Evolutionary conservation across 2,797 vertebrate genomes (phyloP).

Genomic region (Pogoniulus pusillus): DNA sequence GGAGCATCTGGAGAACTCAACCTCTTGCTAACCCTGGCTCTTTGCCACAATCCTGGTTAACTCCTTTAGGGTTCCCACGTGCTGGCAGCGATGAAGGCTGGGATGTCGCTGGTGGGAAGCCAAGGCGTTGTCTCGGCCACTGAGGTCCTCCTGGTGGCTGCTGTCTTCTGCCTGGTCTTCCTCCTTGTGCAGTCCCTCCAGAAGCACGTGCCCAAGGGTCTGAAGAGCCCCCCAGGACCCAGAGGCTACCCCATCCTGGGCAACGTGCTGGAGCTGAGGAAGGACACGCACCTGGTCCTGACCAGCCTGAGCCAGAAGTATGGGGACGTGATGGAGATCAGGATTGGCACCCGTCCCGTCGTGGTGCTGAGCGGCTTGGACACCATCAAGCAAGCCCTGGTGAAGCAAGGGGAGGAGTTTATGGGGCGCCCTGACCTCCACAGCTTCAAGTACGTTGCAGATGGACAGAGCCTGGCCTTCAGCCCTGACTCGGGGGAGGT

Average conservation of each 20-base stretch:
- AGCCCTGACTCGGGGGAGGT: conserved; percentile 80
- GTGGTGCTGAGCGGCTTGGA: conserved; percentile 86
- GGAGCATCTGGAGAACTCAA: neutral
- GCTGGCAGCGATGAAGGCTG: neutral
- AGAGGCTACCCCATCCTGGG: conserved; percentile 86
- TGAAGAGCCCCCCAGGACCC: conserved; percentile 81
- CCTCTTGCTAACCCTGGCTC: neutral
- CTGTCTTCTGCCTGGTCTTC: conserved; percentile 76
- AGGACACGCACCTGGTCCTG: conserved; percentile 82
- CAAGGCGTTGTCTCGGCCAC: conserved; percentile 71
- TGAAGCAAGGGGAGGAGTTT: conserved; percentile 89
- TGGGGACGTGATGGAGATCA: conserved; percentile 85
- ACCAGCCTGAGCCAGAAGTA: conserved; percentile 82
- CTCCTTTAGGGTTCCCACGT: neutral
- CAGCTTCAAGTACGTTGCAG: conserved; percentile 68
- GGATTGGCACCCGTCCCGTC: conserved; percentile 86
- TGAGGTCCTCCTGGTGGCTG: conserved; percentile 78
- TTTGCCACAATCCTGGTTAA: neutral
- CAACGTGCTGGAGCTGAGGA: conserved; percentile 81
- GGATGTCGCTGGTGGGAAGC: neutral
- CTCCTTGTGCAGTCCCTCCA: conserved; percentile 72
- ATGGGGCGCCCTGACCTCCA: conserved; percentile 85
- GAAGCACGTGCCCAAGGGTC: conserved; percentile 79
- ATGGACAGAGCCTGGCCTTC: conserved; percentile 87
- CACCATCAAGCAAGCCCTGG: conserved; percentile 85